phyloP scores from a whole-genome alignment of 2,888 invertebrate genomes.

The Drosophila peninsularis region DNA sequence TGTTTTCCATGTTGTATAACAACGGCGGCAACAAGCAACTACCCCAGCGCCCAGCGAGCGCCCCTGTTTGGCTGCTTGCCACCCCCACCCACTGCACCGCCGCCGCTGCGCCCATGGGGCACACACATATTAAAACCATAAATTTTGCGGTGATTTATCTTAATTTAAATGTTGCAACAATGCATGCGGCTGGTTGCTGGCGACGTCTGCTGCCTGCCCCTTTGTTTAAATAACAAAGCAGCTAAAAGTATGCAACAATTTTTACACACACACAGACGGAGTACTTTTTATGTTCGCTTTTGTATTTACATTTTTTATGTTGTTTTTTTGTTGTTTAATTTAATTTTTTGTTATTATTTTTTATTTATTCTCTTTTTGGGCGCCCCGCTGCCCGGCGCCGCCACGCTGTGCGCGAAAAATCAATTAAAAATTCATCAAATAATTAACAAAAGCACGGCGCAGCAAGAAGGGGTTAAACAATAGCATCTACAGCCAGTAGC shows the following conservation, averaged over 20 bases:
- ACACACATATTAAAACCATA: slow-evolving; percentile 80
- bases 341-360: slow-evolving; percentile 15
- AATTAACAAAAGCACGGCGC: slow-evolving; percentile 81
- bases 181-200: slow-evolving; percentile 62
- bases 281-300: slow-evolving; percentile 44
- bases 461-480: slow-evolving; percentile 72
- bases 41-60: slow-evolving; percentile 25
- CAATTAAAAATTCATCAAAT: slow-evolving; percentile 84
- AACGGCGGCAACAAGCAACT: slow-evolving; percentile 76
- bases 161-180: slow-evolving; percentile 84
- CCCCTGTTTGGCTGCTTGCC: not conserved
- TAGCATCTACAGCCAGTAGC: slow-evolving; percentile 47
- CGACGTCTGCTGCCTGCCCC: slow-evolving; percentile 55
- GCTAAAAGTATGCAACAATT: slow-evolving; percentile 75
- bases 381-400: slow-evolving; percentile 29
- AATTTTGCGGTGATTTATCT: slow-evolving; percentile 84
- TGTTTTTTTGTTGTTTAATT: slow-evolving; percentile 18
- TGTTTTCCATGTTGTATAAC: slow-evolving; percentile 81
- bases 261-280: slow-evolving; percentile 33
- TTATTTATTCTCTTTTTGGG: slow-evolving; percentile 13
- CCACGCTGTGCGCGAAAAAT: slow-evolving; percentile 78
- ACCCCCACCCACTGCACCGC: not conserved
- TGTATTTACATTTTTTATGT: slow-evolving; percentile 42
- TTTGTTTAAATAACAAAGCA: slow-evolving; percentile 76
- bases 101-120: slow-evolving; percentile 9